Evolutionary conservation across 2,113 vertebrate species (phyloP), one percentile per base, ranked within the genome.

Genomic region (Phalacrocorax aristotelis): DNA sequence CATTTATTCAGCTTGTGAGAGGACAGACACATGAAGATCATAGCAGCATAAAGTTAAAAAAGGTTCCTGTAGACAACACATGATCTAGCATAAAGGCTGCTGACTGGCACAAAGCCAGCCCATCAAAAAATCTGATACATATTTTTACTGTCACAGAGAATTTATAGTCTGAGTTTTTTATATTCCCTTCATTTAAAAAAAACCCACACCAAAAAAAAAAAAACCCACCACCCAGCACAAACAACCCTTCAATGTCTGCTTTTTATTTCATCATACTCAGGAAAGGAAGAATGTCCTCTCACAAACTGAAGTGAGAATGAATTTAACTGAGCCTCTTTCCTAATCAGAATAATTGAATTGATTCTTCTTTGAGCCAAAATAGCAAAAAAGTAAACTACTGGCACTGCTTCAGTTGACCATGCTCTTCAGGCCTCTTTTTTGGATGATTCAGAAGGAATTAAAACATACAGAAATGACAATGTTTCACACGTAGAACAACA

Each of bases 121-220:
- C 62, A 58, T 62, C 86, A 83, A 34, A 93, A 87, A 93, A 79
- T 51, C 42, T 74, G 51, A 85, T 68, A 85, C 2, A 15, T 76
- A 79, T 83, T 95, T 93, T 79, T 81, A 91, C 68, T 81, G 71
- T 27, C 76, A 83, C 1, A 0, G 64, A 58, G 76, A 92, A 92
- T 95, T 95, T 90, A 81, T 62, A 95, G 89, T 27, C 79, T 70
- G 49, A 77, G 79, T 83, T 83, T 92, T 93, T 80, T 80, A 86
- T 49, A 86, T 48, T 66, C 15, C 38, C 25, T 84, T 89, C 52
- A 60, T 68, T 5, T 55, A 71, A 89, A 83, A 76, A 55, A 27
- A 38, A 38, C 10, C 38, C 38, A 38, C 38, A 38, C 38, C 38
- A 38, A 38, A 38, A 38, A 38, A 38, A 38, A 38, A 38, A 38